Percentiles rank a stretch among this genome's conserved stretches.
Evolutionary conservation across 2,888 invertebrate genomes (phyloP).

Genomic region (Morpho deidamia): DNA sequence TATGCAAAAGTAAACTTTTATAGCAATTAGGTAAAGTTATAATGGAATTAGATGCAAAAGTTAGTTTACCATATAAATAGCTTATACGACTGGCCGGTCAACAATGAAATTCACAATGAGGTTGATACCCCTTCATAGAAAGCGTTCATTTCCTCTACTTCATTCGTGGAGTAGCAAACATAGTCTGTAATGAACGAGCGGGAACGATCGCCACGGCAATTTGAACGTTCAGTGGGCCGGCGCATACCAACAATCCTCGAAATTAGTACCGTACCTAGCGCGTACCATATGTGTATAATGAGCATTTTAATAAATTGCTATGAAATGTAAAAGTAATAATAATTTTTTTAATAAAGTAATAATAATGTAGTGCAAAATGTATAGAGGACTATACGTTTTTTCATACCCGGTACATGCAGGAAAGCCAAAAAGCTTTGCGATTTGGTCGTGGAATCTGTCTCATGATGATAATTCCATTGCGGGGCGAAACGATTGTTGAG

Average conservation of each 20-base stretch:
- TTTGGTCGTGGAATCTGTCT: too few species aligned
- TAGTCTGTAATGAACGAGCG: constrained; percentile 53
- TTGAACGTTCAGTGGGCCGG: constrained; percentile 67
- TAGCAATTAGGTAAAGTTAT: not conserved
- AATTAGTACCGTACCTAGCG: constrained; percentile 47
- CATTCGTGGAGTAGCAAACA: constrained; percentile 57
- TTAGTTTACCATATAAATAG: constrained; percentile 7
- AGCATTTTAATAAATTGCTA: constrained; percentile 9
- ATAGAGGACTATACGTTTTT: too few species aligned
- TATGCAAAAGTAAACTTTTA: too few species aligned
- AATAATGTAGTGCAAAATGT: too few species aligned
- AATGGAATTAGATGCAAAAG: not conserved
- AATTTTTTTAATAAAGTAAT: too few species aligned
- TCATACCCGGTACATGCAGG: too few species aligned
- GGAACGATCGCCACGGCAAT: constrained; percentile 60
- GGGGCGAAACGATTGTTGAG: too few species aligned
- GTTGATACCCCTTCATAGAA: constrained; percentile 48
- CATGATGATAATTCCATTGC: too few species aligned
- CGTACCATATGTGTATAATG: constrained; percentile 11
- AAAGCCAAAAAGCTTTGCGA: too few species aligned
- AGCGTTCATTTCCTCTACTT: constrained; percentile 56
- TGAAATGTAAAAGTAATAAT: too few species aligned
- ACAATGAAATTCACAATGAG: constrained; percentile 34
- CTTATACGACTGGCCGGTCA: constrained; percentile 24
- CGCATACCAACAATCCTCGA: constrained; percentile 59